Base-by-base conservation (phyloP, 30 jellyfish, hydroid and myxozoan species). In the Clytia hemisphaerica region DNA sequence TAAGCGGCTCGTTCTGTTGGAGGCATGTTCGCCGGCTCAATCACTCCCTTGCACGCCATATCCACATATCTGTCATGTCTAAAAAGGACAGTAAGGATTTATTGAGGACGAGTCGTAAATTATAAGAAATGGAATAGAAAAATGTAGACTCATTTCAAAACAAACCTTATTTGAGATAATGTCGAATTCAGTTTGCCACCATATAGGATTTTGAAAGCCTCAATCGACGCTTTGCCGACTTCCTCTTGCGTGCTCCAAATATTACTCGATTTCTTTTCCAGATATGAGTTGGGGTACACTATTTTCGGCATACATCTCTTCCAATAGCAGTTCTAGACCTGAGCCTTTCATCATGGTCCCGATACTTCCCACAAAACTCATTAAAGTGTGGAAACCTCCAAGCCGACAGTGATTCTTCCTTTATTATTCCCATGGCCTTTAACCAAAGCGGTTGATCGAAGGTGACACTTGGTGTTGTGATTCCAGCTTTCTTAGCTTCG, bases 391-490 rank as follows among this genome's bases (percentile, higher is more conserved):
- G 47, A 68, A 68, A n/a, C 77, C 80, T 45, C 80, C 80, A 4
- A 68, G 77, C 57, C 80, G 45, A 79, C 80, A 45, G 25, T n/a
- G 45, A 45, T 48, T 68, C 79, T 22, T 50, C 80, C 4, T 45
- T 6, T 16, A 47, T 47, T 12, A 68, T 68, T 5, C 21, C 32
- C 22, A 68, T 4, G 21, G 80, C 80, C 80, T 68, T 68, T 24
- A 68, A 46, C 80, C 80, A 68, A 18, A 68, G 80, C 47, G 80
- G 80, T 45, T 68, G 80, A 79, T 68, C 80, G 31, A 68, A 68
- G n/a, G 80, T 68, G 5, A 48, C 28, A 28, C 80, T 45, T 48
- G 80, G 77, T 4, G 80, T 45, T 7, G 12, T 45, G 16, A 68
- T 51, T 31, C 25, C 21, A 61, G 47, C 61, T 79, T 46, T 45